These are phyloP conservation scores for Melipona bicolor DNA, from an alignment of 2,888 invertebrate species.

Conservation along the genomic window DNA sequence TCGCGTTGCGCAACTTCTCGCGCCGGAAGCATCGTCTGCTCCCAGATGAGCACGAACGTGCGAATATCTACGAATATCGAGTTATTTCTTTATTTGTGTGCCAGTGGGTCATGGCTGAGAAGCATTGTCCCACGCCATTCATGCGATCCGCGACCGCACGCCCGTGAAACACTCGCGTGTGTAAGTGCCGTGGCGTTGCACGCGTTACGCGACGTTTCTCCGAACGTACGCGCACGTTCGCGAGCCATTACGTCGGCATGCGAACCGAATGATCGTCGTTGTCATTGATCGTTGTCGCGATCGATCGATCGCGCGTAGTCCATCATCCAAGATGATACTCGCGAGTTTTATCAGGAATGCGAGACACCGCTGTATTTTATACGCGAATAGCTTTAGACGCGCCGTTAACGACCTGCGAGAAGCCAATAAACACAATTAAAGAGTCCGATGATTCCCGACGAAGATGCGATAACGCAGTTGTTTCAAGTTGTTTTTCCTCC, in stretches of 20 bases:
- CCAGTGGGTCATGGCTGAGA: conserved; percentile 79
- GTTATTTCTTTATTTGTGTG: conserved; percentile 73
- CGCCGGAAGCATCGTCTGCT: not conserved
- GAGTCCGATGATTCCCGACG: not conserved
- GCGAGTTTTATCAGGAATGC: conserved; percentile 22
- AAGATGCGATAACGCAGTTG: not conserved
- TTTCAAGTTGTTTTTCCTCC: conserved; percentile 2
- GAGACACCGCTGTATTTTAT: not conserved
- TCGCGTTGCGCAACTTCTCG: not conserved
- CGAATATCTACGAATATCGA: conserved; percentile 37
- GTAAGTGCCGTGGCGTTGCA: conserved; percentile 34
- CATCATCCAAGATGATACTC: conserved; percentile 6
- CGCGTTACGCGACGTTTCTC: conserved; percentile 31
- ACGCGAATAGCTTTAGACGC: conserved; percentile 2
- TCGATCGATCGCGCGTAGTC: not conserved
- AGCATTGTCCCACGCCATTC: conserved; percentile 73
- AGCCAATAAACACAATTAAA: conserved; percentile 14
- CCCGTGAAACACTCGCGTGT: conserved; percentile 60
- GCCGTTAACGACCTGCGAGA: conserved; percentile 1
- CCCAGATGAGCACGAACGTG: conserved; percentile 4
- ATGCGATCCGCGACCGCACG: conserved; percentile 55
- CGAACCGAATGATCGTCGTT: conserved; percentile 12
- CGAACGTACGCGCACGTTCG: conserved; percentile 4
- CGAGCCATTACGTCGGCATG: conserved; percentile 30
- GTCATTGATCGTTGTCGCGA: not conserved